Conservation (phyloP, 2,888 invertebrate genomes). For the Chirona hameri region DNA sequence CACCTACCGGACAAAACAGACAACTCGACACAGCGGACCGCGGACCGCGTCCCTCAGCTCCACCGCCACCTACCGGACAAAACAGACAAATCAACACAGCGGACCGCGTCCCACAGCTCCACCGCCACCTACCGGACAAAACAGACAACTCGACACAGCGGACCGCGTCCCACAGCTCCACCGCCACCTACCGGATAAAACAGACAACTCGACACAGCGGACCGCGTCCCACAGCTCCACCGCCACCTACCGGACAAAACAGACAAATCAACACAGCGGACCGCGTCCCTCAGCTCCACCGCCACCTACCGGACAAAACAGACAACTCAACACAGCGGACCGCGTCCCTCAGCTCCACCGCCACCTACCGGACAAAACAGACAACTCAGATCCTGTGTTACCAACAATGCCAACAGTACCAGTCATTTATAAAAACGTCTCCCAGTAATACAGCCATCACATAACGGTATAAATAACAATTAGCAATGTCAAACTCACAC, state of each 20-base stretch:
- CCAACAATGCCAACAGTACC: too few species aligned
- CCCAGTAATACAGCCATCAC: too few species aligned
- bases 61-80: slow-evolving; percentile 48
- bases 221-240: slow-evolving; percentile 90
- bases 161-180: slow-evolving; percentile 88
- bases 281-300: slow-evolving; percentile 86
- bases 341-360: too few species aligned
- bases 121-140: slow-evolving; percentile 51
- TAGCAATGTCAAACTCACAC: too few species aligned
- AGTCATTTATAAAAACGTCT: too few species aligned
- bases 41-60: slow-evolving; percentile 91
- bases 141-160: slow-evolving; percentile 76
- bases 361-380: too few species aligned
- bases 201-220: slow-evolving; percentile 74
- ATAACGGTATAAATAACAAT: too few species aligned
- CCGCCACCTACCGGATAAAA: slow-evolving; percentile 51
- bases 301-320: slow-evolving; percentile 53
- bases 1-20: slow-evolving; percentile 55
- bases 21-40: slow-evolving; percentile 76
- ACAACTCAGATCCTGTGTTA: too few species aligned
- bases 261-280: slow-evolving; percentile 77
- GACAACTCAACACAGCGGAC: slow-evolving; percentile 78
- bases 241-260: slow-evolving; percentile 50
- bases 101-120: slow-evolving; percentile 89
- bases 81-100: slow-evolving; percentile 76